Percentiles rank a stretch among this genome's conserved stretches.
Conservation (phyloP, 2,888 invertebrate genomes). For the Acanthosepion pharaonis region DNA sequence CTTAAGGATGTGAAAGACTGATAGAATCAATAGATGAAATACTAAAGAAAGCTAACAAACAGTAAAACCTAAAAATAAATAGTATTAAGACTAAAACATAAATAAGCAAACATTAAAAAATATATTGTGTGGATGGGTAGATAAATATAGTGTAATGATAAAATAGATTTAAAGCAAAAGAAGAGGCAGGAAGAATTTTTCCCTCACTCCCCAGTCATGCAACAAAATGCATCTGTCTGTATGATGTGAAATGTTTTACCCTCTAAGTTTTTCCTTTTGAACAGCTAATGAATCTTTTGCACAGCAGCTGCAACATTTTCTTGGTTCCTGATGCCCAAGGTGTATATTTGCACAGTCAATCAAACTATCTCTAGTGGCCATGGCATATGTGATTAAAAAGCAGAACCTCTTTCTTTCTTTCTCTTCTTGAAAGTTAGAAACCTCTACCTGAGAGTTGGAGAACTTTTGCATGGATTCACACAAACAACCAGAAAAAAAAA, state of each 20-base stretch:
- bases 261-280: background rate
- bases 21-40: background rate
- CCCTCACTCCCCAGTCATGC: no score
- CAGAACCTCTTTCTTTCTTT: background rate
- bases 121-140: no score
- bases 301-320: background rate
- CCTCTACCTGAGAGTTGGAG: background rate
- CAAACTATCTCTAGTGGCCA: background rate
- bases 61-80: no score
- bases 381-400: background rate
- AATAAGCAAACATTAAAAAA: no score
- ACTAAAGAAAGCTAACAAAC: no score
- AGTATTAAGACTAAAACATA: no score
- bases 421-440: background rate
- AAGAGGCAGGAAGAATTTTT: background rate
- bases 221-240: background rate
- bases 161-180: background rate
- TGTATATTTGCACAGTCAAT: background rate
- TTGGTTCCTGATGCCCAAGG: background rate
- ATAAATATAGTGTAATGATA: background rate
- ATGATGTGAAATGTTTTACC: constrained; percentile 33
- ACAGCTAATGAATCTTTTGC: background rate
- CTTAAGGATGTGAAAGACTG: background rate
- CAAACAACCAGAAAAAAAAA: background rate
- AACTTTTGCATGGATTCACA: background rate